Percentiles rank a stretch among this genome's conserved stretches.
phyloP scores from a whole-genome alignment of 2,797 vertebrate genomes.

The Menidia menidia region DNA sequence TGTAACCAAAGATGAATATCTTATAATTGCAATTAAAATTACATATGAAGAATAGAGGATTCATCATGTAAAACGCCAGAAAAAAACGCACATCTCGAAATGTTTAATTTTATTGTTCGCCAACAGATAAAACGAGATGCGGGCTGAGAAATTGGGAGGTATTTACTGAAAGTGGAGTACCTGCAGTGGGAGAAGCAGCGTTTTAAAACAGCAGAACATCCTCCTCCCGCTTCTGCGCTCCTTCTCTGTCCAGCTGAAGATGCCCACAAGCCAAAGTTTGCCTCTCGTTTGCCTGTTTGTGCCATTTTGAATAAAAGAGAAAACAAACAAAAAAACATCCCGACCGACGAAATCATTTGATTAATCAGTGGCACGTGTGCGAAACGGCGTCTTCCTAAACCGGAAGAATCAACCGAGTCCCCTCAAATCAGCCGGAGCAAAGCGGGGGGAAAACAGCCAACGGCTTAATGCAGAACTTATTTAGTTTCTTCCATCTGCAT shows the following conservation, averaged over 20 bases:
- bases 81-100: too few species aligned
- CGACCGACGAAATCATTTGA: not conserved
- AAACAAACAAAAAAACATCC: not conserved
- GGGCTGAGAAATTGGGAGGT: too few species aligned
- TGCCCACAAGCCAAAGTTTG: not conserved
- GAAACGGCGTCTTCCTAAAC: rapidly evolving
- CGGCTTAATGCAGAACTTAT: not conserved
- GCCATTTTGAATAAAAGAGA: too few species aligned
- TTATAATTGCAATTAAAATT: not conserved
- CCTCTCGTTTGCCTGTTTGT: not conserved
- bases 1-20: not conserved
- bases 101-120: too few species aligned
- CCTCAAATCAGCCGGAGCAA: not conserved
- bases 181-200: constrained; percentile 66
- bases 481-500: not conserved
- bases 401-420: not conserved
- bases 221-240: not conserved
- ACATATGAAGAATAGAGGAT: not conserved
- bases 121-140: too few species aligned
- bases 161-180: constrained; percentile 17
- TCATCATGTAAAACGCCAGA: too few species aligned
- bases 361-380: constrained; percentile 15
- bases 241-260: rapidly evolving
- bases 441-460: not conserved
- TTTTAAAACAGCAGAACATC: constrained; percentile 74